phyloP scores from a whole-genome alignment of 2,113 vertebrate species.

The Eulemur rufifrons region DNA sequence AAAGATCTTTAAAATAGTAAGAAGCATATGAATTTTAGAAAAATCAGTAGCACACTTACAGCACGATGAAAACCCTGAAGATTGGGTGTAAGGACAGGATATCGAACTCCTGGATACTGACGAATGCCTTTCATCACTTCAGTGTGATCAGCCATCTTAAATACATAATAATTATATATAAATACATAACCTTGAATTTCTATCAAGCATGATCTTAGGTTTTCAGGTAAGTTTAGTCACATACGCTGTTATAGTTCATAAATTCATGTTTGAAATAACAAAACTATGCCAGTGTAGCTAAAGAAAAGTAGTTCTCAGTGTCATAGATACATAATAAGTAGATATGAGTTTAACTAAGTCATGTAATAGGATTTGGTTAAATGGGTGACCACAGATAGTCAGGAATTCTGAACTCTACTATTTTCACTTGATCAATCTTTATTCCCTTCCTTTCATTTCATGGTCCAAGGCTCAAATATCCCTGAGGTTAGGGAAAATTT shows the following conservation, averaged over 20 bases:
- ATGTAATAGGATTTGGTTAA: not conserved
- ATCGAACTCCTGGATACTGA: constrained; percentile 88
- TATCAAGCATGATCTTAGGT: not conserved
- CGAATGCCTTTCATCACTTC: constrained; percentile 93
- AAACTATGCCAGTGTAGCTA: not conserved
- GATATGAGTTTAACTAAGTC: not conserved
- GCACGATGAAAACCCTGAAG: constrained; percentile 94
- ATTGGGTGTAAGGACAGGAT: constrained; percentile 96
- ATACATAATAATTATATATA: constrained; percentile 53
- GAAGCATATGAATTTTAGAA: not conserved
- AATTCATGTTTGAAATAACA: not conserved
- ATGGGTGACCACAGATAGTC: not conserved
- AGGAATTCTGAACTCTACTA: not conserved
- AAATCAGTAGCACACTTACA: constrained; percentile 85
- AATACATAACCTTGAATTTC: not conserved
- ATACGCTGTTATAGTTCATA: not conserved
- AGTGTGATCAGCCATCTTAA: constrained; percentile 95
- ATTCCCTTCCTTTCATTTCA: not conserved
- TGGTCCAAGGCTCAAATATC: not conserved
- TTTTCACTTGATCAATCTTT: not conserved
- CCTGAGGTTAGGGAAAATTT: not conserved
- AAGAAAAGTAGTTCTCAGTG: not conserved
- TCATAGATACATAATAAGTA: not conserved
- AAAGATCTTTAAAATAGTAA: not conserved
- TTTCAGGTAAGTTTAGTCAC: not conserved